phyloP scores from a whole-genome alignment of 1,140 invertebrate genomes.

The Oreohelix idahoensis region DNA sequence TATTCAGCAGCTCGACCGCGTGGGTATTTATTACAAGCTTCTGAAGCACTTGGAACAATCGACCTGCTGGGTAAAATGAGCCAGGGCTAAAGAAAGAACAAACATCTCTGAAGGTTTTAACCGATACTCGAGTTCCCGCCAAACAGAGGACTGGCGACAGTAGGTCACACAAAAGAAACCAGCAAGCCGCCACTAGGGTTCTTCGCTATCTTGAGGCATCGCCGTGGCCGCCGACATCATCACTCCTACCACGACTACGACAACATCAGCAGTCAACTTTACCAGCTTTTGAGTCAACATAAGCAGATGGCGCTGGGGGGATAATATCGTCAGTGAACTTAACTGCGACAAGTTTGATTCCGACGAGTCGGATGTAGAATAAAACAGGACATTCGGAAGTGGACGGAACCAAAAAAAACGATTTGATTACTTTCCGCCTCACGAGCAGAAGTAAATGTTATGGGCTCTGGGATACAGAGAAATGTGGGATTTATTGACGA shows the following conservation, averaged over 20 bases:
- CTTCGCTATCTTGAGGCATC: background rate
- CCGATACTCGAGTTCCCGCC: background rate
- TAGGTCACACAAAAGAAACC: background rate
- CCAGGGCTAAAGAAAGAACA: background rate
- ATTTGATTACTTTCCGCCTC: no score
- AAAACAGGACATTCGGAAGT: no score
- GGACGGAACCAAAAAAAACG: no score
- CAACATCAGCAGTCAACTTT: background rate
- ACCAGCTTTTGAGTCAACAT: background rate
- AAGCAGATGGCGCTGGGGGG: conserved; percentile 1
- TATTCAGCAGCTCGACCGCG: background rate
- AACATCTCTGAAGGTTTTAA: conserved; percentile 1
- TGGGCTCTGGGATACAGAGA: no score
- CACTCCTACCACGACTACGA: background rate
- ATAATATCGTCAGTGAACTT: background rate
- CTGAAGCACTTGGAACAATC: background rate
- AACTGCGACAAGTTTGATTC: background rate
- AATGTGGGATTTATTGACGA: no score
- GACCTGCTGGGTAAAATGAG: background rate
- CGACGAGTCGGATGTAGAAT: no score
- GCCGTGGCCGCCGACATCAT: background rate
- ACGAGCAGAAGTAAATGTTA: no score
- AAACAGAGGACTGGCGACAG: background rate
- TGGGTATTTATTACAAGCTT: background rate
- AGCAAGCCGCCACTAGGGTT: background rate